phyloP scores from a whole-genome alignment of 2,797 vertebrate species.

The Anabas testudineus region DNA sequence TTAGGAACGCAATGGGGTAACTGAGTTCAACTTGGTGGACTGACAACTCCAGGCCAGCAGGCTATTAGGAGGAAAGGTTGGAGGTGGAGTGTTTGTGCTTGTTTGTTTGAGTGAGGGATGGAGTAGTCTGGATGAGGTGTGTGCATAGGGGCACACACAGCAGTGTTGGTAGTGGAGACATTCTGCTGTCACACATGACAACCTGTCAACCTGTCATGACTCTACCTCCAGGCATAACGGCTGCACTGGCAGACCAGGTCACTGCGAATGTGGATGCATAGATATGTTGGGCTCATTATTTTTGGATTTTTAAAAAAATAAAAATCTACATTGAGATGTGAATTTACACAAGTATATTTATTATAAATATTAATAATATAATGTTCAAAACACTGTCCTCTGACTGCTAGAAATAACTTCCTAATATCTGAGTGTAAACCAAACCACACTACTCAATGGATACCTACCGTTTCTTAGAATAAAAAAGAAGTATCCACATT shows the following conservation, averaged over 20 bases:
- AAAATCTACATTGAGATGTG: neutral
- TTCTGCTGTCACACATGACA: slow-evolving; percentile 78
- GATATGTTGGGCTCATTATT: slow-evolving; percentile 33
- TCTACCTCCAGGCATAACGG: slow-evolving; percentile 84
- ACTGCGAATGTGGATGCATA: slow-evolving; percentile 24
- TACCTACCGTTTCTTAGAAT: neutral
- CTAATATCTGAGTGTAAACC: neutral
- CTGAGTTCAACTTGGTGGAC: slow-evolving; percentile 51
- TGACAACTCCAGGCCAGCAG: slow-evolving; percentile 61
- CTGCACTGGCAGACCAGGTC: slow-evolving; percentile 62
- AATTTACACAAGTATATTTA: neutral
- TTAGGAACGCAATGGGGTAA: slow-evolving; percentile 42
- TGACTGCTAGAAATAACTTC: neutral
- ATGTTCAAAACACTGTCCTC: slow-evolving; percentile 5
- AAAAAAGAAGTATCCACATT: neutral
- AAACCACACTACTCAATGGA: neutral
- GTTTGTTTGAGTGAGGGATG: slow-evolving; percentile 11
- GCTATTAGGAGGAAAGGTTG: slow-evolving; percentile 55
- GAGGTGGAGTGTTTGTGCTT: slow-evolving; percentile 32
- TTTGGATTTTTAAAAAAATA: slow-evolving; percentile 14
- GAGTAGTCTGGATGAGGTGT: slow-evolving; percentile 49
- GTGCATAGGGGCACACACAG: slow-evolving; percentile 52
- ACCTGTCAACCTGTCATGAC: slow-evolving; percentile 91
- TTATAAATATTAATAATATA: neutral
- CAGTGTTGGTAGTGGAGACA: slow-evolving; percentile 60